Evolutionary conservation across 2,113 vertebrate species (phyloP), one percentile per base, ranked within the genome.

Genomic region (Hemiscyllium ocellatum): DNA sequence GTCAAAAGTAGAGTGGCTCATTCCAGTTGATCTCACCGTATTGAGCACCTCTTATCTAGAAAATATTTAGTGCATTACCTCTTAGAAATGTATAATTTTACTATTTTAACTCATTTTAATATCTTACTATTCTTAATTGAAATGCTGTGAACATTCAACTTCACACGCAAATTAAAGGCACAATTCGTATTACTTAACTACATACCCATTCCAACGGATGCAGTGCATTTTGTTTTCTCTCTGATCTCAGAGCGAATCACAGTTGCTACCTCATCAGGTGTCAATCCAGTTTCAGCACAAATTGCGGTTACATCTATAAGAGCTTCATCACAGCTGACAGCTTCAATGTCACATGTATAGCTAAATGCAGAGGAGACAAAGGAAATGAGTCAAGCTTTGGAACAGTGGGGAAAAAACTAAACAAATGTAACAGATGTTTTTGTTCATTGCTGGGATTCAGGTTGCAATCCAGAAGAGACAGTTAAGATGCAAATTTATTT

Each of bases 321-420:
- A 1, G 98, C 98, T 97, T 99, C 99, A 95, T 99, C 99, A 96
- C 99, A 99, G 97, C 99, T 99, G 96, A 99, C 98, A 91, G 99
- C 99, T 97, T 99, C 99, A 1, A 99, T 99, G 97, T 98, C 98
- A 78, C 98, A 98, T 95, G 99, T 99, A 96, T 99, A 99, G 97
- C 99, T 99, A 96, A 95, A 95, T 72, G 29, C 68, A 72, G 42
- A 72, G 37, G 42, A 94, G 42, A 94, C 61, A 95, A 95, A 69
- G 4, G 52, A 87, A 47, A 37, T 95, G 47, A 68, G 6, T 95
- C 68, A n/a, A 26, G 19, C 33, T 72, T 76, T 95, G 52, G 42
- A 94, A 94, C 72, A 4, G 22, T 17, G 12, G 50, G 29, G 33
- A 90, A 90, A 33, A 90, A 4, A 12, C 3, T 33, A 61, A 3